Conservation (phyloP, 2,888 invertebrate genomes). For the Leucoma salicis region DNA sequence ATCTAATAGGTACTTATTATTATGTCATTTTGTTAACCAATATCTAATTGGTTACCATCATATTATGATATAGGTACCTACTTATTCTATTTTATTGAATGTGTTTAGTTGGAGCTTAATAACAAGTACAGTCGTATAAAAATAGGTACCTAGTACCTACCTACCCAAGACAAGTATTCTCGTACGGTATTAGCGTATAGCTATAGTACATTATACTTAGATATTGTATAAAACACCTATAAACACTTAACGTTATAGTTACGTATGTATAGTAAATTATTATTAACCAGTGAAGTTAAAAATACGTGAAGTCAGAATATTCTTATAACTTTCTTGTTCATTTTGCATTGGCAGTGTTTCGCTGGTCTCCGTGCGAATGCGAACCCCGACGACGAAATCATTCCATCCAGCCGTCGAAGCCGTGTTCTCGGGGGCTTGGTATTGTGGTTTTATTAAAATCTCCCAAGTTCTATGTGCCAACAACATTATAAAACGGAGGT, state of each 20-base stretch:
- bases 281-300: constrained; percentile 64
- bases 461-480: constrained; percentile 78
- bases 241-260: constrained; percentile 33
- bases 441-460: constrained; percentile 76
- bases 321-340: constrained; percentile 39
- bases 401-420: constrained; percentile 83
- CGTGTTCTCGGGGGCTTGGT: constrained; percentile 80
- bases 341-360: constrained; percentile 55
- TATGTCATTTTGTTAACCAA: neutral
- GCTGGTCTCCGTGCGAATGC: constrained; percentile 75
- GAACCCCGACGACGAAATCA: constrained; percentile 80
- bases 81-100: neutral
- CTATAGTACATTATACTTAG: constrained; percentile 40
- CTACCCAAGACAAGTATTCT: neutral
- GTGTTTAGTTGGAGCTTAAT: constrained; percentile 9
- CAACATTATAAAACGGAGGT: constrained; percentile 76
- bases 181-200: constrained; percentile 19
- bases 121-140: neutral
- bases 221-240: constrained; percentile 40
- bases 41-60: neutral
- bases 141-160: neutral
- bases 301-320: constrained; percentile 38
- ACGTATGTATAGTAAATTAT: constrained; percentile 53
- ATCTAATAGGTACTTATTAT: neutral
- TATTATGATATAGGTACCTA: neutral